Base-by-base conservation (phyloP, 2,888 invertebrate genomes). In the Diogma glabrata region DNA sequence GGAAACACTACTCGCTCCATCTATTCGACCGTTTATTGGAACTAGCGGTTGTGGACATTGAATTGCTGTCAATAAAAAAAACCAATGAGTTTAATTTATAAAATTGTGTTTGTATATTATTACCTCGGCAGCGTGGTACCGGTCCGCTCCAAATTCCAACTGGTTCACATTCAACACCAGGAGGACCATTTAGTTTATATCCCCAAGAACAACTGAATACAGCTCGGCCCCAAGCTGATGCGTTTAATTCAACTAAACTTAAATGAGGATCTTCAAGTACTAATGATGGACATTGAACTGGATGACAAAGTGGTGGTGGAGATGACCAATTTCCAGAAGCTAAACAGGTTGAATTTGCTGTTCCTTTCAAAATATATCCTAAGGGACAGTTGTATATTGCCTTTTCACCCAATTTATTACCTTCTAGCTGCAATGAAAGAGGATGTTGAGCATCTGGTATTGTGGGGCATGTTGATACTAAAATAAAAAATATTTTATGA, bases 161-260 rank as follows among this genome's bases (percentile, higher is more conserved):
- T 49, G 81, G 76, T 64, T 84, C 82, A 68, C 91, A 91, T 67
- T 84, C 85, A 54, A 90, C 74, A 28, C 82, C 85, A 7, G 86
- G 84, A 45, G 81, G 75, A 10, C 90, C 91, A 49, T 76, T 74
- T 49, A 91, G 75, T 55, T 80, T 75, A 67, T 88, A 87, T 51
- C 90, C 89, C 83, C 87, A 87, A 55, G 87, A 79, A 64, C 91
- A 91, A 56, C 81, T 79, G 72, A 90, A 91, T 58, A 84, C 77
- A 12, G 86, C 87, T 49, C 82, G 77, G 7, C 87, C 87, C 50
- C 87, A 87, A 61, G 81, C 85, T 59, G 84, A 86, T 54, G 86
- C 81, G 70, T 89, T 88, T 67, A 86, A 79, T 62, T 87, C 87
- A 54, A 84, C 76, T 56, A 89, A 72, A 61, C 79, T 81, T 46